Conservation (phyloP, 2,113 vertebrate genomes). For the human (Homo sapiens) region GRCh38 chr18:70351001-70351500, state of each 20-base stretch:
- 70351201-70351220: too few relatives aligned
- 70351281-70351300: neutral
- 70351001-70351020: too few relatives aligned
- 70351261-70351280: neutral
- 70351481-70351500: neutral
- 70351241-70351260: neutral
- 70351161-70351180: too few relatives aligned
- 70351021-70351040: too few relatives aligned
- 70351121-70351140: too few relatives aligned
- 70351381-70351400: neutral
- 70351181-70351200: too few relatives aligned
- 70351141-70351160: too few relatives aligned
- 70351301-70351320: neutral
- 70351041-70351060: too few relatives aligned
- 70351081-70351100: too few relatives aligned
- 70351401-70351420: neutral
- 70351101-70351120: too few relatives aligned
- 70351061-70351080: too few relatives aligned
- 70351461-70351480: neutral
- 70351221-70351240: neutral
- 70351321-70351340: neutral
- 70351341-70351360: neutral
- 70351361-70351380: neutral
- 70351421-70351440: neutral
- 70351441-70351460: neutral